phyloP scores from a whole-genome alignment of 1,140 invertebrate genomes.

The Formica selysi region DNA sequence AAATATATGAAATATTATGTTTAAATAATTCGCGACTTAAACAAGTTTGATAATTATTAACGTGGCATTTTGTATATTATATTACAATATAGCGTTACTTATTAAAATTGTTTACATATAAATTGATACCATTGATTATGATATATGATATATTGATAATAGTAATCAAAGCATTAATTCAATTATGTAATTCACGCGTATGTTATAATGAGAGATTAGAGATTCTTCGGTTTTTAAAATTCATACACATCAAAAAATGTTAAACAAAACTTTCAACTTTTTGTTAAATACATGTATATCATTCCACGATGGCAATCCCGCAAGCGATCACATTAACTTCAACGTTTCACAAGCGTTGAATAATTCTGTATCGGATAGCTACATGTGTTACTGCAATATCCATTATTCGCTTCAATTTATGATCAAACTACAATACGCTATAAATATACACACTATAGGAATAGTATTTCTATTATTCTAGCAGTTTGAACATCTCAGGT shows the following conservation, averaged over 20 bases:
- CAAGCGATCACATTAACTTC: slow-evolving; percentile 30
- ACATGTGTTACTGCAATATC: slow-evolving; percentile 34
- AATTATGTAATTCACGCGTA: not conserved
- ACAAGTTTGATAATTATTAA: slow-evolving; percentile 7
- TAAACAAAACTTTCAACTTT: slow-evolving; percentile 22
- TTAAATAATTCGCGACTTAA: not conserved
- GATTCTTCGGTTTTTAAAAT: not conserved
- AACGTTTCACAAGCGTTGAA: slow-evolving; percentile 48
- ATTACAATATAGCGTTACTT: not conserved
- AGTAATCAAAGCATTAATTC: not conserved
- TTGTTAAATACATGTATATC: slow-evolving; percentile 17
- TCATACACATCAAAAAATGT: slow-evolving; percentile 3
- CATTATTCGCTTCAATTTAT: slow-evolving; percentile 51
- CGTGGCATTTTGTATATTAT: not conserved
- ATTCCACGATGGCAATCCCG: slow-evolving; percentile 12
- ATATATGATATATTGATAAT: not conserved
- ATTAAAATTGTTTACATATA: not conserved
- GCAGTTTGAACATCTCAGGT: slow-evolving; percentile 3
- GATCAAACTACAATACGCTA: slow-evolving; percentile 43
- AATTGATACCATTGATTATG: not conserved
- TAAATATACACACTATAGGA: slow-evolving; percentile 34
- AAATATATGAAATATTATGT: not conserved
- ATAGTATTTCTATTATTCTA: slow-evolving; percentile 48
- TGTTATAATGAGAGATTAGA: not conserved
- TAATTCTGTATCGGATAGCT: slow-evolving; percentile 50